A percentile compares a stretch with the other conserved stretches of the same genome.
phyloP scores from a whole-genome alignment of 2,113 vertebrate genomes.

The Zapus hudsonius region DNA sequence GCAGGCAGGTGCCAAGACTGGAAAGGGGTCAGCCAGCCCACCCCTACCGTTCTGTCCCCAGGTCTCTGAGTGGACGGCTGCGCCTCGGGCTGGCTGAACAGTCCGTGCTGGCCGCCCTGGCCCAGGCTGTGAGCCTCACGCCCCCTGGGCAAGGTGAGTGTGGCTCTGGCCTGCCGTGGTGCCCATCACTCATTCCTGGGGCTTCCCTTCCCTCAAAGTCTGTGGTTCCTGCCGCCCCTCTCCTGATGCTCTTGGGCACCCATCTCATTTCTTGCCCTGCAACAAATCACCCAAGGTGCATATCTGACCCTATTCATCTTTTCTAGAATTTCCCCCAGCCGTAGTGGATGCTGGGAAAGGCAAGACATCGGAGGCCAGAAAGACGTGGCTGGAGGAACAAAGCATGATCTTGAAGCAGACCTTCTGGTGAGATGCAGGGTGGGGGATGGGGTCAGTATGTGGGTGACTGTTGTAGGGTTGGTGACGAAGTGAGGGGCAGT shows the following conservation, averaged over 20 bases:
- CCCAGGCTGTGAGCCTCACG: conserved; percentile 91
- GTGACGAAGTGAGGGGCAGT: not conserved
- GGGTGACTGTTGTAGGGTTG: not conserved
- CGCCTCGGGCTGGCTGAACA: conserved; percentile 94
- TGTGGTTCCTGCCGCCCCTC: not conserved
- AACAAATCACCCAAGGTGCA: fast-evolving
- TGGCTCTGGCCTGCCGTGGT: fast-evolving
- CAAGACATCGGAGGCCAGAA: conserved; percentile 88
- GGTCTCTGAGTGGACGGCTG: conserved; percentile 93
- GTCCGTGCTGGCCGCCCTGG: conserved; percentile 90
- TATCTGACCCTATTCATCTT: not conserved
- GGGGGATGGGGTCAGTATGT: fast-evolving
- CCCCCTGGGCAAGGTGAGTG: conserved; percentile 90
- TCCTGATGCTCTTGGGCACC: too few species aligned
- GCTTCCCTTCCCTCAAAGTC: not conserved
- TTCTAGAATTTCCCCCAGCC: conserved; percentile 86
- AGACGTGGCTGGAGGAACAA: conserved; percentile 92
- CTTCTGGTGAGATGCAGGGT: conserved; percentile 88
- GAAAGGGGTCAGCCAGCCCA: fast-evolving
- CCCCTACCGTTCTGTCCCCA: conserved; percentile 67
- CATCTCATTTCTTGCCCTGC: fast-evolving
- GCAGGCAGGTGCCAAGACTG: not conserved
- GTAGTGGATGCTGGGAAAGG: conserved; percentile 91
- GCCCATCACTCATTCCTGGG: fast-evolving
- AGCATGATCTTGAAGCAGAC: conserved; percentile 92